These are phyloP conservation scores for Narcine bancroftii DNA, from an alignment of 2,113 vertebrate genomes.

Conservation along the genomic window DNA sequence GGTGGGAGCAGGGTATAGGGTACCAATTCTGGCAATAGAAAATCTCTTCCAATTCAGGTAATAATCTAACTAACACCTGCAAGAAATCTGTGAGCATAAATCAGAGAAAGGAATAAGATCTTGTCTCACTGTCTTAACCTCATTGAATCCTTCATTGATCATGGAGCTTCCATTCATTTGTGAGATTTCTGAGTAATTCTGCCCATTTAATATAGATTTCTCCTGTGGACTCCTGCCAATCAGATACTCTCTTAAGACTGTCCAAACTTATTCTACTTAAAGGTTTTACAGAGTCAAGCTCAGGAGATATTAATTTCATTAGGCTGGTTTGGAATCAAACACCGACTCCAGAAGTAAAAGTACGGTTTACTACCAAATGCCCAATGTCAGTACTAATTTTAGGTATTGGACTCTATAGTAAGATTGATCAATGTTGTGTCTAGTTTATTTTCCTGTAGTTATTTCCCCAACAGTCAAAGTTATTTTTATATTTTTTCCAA, in stretches of 20 bases:
- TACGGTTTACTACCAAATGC: not conserved
- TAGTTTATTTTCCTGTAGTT: conserved; percentile 14
- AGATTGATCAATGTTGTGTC: not conserved
- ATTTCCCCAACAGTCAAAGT: not conserved
- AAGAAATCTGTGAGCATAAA: not conserved
- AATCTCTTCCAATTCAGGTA: not conserved
- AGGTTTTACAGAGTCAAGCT: conserved; percentile 12
- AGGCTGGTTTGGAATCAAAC: not conserved
- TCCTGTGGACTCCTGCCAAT: conserved; percentile 17
- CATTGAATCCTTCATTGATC: not conserved
- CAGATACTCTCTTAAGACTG: conserved; percentile 2
- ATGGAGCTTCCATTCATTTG: not conserved
- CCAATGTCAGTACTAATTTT: conserved; percentile 1
- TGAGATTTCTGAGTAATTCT: not conserved
- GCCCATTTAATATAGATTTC: not conserved
- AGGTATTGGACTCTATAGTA: not conserved
- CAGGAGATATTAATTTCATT: conserved; percentile 13
- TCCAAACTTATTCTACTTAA: not conserved
- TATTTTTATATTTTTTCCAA: not conserved
- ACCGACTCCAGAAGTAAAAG: not conserved
- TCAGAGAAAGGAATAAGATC: not conserved
- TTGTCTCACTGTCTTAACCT: not conserved
- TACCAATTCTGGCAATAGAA: not conserved
- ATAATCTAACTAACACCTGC: too few species aligned
- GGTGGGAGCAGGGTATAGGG: not conserved